Evolutionary conservation across 2,888 invertebrate genomes (phyloP), one percentile per base, ranked within the genome.

Genomic region (Microplitis manilae): DNA sequence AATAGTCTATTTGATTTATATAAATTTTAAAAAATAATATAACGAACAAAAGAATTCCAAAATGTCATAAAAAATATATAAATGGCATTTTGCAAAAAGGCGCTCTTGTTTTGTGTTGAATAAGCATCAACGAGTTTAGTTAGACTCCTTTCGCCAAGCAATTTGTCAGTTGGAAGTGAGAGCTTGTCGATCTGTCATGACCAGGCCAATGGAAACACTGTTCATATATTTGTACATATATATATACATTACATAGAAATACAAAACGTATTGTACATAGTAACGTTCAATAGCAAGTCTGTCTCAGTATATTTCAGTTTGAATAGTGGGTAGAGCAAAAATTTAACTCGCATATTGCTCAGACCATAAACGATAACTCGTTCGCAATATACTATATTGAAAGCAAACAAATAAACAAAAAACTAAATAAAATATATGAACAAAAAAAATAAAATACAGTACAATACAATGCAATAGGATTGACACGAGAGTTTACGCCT

Each of bases 121-220:
- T 30, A 30, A 30, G 30, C 30, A 30, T 30, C 30, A 30, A 30
- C 30, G 30, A 30, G 30, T 30, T 30, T 30, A 50, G 50, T 50
- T 50, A 50, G 50, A 50, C 50, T 50, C 50, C 50, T 50, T 13
- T 50, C 50, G 50, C 50, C 13, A 13, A 13, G 61, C 60, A 70
- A 70, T 70, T 70, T 70, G 70, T 70, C 60, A 70, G 39, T 15
- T 60, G 70, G 20, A 61, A 60, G 70, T 30, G 70, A 60, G 70
- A 60, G 60, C 60, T 70, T 68, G 70, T 60, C 39, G 17, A 70
- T 70, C 70, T 40, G 60, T 70, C 70, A 70, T 61, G 70, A 70
- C 59, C 38, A 70, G 68, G 40, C 67, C 67, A 17, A 64, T 69
- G 41, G 64, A 61, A 73, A 68, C 70, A 68, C 70, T 68, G 70